Base-by-base conservation (phyloP, 2,113 vertebrate genomes). In the Nanorana parkeri region DNA sequence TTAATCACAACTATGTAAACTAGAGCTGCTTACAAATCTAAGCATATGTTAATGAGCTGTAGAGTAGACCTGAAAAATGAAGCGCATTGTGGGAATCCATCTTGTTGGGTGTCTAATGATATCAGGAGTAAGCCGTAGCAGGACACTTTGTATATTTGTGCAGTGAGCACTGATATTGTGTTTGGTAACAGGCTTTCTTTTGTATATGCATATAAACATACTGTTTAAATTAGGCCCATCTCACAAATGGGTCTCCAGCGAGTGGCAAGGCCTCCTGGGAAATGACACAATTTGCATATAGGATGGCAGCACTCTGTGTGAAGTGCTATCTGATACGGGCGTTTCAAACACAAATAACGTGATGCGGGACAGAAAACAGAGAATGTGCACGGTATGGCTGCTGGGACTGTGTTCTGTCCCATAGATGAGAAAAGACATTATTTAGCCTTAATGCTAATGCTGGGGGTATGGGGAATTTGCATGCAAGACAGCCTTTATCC, bases 121-220 rank as follows among this genome's bases (percentile, higher is more conserved):
- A 60, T 75, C 55, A 75, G 56, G 8, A n/a, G 20, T 73, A 73
- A 73, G 69, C 52, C 19, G 5, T 32, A 54, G 28, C 28, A 52
- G 68, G 56, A 72, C 56, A 72, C 13, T n/a, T 80, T 80, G 78
- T 80, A 80, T 72, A 80, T 80, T 72, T 63, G 61, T 72, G 68
- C 78, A 61, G 36, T n/a, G 56, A 32, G 26, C 36, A 64, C 20
- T 60, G 56, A 61, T 61, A 80, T 60, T 69, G 29, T 23, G 17
- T 80, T 52, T 80, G 23, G 66, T 10, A 69, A 68, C 78, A 80
- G 78, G 55, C 66, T 32, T n/a, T 64, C 54, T 69, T 75, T 68
- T 80, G 78, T 68, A 51, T 80, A 51, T 66, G 47, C 17, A 61
- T 58, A 60, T 80, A 80, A 68, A 80, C 78, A 80, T 69, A 60